Base-by-base conservation (phyloP, 2,113 vertebrate species). In the Python bivittatus region DNA sequence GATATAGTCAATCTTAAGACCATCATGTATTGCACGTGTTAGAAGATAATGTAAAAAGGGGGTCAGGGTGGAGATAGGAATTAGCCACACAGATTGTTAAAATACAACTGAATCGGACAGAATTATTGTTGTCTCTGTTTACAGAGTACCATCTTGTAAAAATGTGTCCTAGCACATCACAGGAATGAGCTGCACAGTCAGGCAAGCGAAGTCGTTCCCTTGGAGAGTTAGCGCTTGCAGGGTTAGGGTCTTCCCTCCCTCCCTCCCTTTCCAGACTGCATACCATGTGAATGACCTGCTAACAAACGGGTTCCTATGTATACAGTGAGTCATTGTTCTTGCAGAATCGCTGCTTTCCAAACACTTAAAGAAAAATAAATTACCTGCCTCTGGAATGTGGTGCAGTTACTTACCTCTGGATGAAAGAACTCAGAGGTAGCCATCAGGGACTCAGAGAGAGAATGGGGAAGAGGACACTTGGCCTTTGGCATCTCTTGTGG, bases 321-420 rank as follows among this genome's bases (percentile, higher is more conserved):
- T 88, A 96, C 91, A 95, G 89, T 94, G 94, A 94, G 64, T 96
- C 96, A 95, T 90, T 93, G 95, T 96, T 92, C 92, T 92, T 92
- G 94, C 93, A 86, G 84, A 92, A 91, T 92, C 86, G 90, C 68
- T 33, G 58, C 91, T 95, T 93, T 54, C 88, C 93, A 90, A 93
- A 96, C 86, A 91, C 94, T 38, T 93, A 89, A 1, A 6, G 25
- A 64, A 72, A 72, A 72, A 92, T 93, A 72, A 72, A 92, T 93
- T 88, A 93, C 93, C 95, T 92, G 54, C 93, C 94, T 94, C 91
- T 89, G 94, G 95, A 96, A 97, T 95, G 94, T 90, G 42, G 89
- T 79, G 90, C 58, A 52, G 27, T n/a, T n/a, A 6, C 68, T 85
- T 92, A 93, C 93, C 90, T 93, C 92, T 64, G 61, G 38, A 60